Base-by-base conservation (phyloP, 2,797 vertebrate species). In the Enteromius mattozi region DNA sequence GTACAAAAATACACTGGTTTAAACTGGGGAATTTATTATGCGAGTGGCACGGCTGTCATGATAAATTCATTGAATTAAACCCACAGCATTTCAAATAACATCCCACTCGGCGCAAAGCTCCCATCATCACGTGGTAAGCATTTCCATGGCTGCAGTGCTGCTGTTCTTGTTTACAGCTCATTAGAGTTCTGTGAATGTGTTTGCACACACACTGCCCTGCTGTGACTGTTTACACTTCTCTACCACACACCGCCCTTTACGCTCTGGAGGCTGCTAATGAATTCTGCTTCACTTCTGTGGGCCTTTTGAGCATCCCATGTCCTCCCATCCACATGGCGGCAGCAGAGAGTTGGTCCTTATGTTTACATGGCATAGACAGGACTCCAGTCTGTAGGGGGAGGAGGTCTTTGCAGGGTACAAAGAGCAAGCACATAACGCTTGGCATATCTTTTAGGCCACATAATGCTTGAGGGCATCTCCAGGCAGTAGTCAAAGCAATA, bases 401-500 rank as follows among this genome's bases (percentile, higher is more conserved):
- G 68, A 33, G 66, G 61, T 77, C 40, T 80, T 80, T 49, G 81
- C 59, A 71, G 54, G 69, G 49, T 17, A 24, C 49, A 21, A 24
- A 42, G 49, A 85, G 63, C 77, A 51, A 47, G 78, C 68, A 63
- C 78, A 74, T 78, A 65, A 45, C 12, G 24, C 83, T 81, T 72
- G 80, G 72, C 81, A 74, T 86, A 78, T 83, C 78, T 86, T 83
- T 81, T 66, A 86, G 84, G 66, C 68, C 82, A 84, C 69, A 14
- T 51, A 54, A 80, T 77, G 47, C 80, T 47, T 75, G 56, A 75
- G 70, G 88, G 78, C 21, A 59, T 83, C 88, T 91, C 90, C 86
- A 88, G 89, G 85, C 78, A 72, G 21, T 27, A 89, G 87, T 85
- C 84, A 87, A 89, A 92, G 92, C 89, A 92, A 91, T 90, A 92